Conservation (phyloP, 2,797 vertebrate species). For the Thunnus albacares region DNA sequence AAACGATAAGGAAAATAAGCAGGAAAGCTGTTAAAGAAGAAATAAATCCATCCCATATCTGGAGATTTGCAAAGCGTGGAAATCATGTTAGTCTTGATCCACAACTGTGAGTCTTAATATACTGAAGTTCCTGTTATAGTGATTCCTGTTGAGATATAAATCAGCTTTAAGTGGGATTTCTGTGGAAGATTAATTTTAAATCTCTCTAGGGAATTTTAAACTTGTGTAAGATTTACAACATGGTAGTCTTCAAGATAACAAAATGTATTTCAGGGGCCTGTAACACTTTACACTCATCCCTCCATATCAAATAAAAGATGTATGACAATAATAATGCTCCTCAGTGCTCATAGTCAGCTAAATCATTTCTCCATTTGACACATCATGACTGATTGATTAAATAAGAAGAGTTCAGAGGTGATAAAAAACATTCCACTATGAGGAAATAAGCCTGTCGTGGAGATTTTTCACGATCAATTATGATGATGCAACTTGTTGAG, state of each 20-base stretch:
- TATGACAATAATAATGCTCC: neutral
- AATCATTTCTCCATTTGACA: neutral
- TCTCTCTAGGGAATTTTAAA: neutral
- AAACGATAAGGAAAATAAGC: conserved; percentile 10
- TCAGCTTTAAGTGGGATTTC: conserved; percentile 1
- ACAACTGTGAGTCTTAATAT: neutral
- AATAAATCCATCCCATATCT: neutral
- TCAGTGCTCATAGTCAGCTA: neutral
- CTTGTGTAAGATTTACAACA: neutral
- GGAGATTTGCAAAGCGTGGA: neutral
- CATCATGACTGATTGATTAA: conserved; percentile 2
- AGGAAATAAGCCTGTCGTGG: neutral
- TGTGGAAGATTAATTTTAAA: neutral
- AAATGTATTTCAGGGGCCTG: neutral
- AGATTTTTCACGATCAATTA: neutral
- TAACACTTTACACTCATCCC: neutral
- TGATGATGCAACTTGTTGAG: neutral
- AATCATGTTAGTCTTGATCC: neutral
- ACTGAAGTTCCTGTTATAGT: neutral
- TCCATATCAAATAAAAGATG: neutral
- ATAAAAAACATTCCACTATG: neutral
- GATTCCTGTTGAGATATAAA: neutral
- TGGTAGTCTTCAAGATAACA: neutral
- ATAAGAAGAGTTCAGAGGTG: neutral
- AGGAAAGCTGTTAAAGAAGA: conserved; percentile 5